A percentile compares a stretch with the other conserved stretches of the same genome.
These are phyloP conservation scores for Lagorchestes hirsutus DNA, from an alignment of 2,797 vertebrate genomes.

Conservation along the genomic window DNA sequence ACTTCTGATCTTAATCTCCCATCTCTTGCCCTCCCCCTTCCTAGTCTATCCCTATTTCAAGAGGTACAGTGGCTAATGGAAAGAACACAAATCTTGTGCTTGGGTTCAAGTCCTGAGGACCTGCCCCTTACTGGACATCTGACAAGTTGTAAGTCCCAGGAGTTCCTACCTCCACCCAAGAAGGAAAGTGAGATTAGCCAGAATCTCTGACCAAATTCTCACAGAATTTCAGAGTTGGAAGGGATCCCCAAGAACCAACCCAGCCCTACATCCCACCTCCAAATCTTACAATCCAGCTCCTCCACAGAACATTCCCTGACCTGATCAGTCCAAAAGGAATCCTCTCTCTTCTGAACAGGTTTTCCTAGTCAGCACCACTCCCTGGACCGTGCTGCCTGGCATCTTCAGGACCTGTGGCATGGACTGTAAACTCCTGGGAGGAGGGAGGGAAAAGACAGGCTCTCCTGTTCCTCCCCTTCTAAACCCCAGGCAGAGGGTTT, in stretches of 20 bases:
- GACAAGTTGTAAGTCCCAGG: not conserved
- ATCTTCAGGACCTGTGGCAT: not conserved
- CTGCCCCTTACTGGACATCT: not conserved
- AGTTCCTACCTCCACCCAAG: not conserved
- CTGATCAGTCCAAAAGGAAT: not conserved
- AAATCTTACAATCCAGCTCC: not conserved
- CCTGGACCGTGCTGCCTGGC: not conserved
- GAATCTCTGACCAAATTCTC: not conserved
- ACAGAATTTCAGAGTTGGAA: not conserved
- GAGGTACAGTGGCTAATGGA: not conserved
- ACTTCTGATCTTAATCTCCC: no score
- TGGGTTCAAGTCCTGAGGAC: not conserved
- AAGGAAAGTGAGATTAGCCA: not conserved
- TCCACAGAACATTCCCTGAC: not conserved
- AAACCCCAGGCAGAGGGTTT: not conserved
- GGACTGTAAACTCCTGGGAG: not conserved
- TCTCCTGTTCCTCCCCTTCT: not conserved
- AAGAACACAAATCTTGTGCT: not conserved
- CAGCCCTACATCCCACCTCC: not conserved
- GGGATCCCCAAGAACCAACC: not conserved
- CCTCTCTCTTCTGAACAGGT: no score
- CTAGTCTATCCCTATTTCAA: not conserved
- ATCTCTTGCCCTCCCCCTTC: not conserved
- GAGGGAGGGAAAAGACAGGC: not conserved
- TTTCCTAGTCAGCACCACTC: not conserved